A percentile compares a stretch with the other conserved stretches of the same genome.
These are phyloP conservation scores for Calyptommatus sinebrachiatus DNA, from an alignment of 2,113 vertebrate genomes.

Conservation along the genomic window DNA sequence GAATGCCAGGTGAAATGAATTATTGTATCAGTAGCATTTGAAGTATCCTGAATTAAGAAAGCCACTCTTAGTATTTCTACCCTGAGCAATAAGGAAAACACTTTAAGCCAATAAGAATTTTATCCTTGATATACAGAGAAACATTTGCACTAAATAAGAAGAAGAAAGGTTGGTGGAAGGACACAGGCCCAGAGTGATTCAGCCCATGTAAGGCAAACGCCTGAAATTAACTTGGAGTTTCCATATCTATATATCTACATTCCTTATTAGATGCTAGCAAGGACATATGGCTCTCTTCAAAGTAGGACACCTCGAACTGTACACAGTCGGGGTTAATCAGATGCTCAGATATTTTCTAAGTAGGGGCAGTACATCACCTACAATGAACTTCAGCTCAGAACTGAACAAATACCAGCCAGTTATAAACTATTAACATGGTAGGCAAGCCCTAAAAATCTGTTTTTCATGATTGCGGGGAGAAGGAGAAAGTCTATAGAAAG, in stretches of 20 bases:
- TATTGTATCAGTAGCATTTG: not conserved
- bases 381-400: not conserved
- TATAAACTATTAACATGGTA: not conserved
- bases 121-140: not conserved
- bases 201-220: not conserved
- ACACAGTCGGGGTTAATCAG: not conserved
- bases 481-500: not conserved
- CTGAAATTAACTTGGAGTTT: not conserved
- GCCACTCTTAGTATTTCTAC: not conserved
- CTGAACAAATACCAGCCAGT: not conserved
- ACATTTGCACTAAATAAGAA: not conserved
- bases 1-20: not conserved
- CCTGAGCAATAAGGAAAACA: not conserved
- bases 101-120: not conserved
- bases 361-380: not conserved
- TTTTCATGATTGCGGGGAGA: not conserved
- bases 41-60: not conserved
- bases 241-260: constrained; percentile 19
- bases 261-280: not conserved
- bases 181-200: not conserved
- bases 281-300: constrained; percentile 4
- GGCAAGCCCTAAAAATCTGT: not conserved
- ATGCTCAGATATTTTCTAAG: not conserved
- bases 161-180: not conserved
- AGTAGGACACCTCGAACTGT: not conserved